Evolutionary conservation across 1,140 invertebrate species (phyloP), one percentile per base, ranked within the genome.

Genomic region (Ylistrum balloti): DNA sequence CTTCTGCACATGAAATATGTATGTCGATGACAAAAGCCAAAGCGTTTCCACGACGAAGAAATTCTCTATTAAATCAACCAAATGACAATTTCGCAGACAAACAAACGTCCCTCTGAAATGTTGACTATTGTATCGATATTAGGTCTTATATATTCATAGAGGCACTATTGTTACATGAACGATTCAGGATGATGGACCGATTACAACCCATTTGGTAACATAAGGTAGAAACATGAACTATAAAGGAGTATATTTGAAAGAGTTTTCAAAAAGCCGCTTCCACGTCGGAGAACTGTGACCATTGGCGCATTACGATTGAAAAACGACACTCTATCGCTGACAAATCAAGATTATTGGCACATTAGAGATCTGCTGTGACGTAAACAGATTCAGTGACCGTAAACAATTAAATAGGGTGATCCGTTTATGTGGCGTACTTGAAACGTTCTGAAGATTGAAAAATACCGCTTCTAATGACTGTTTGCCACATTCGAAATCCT

Each of bases 281-380:
- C n/a, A 3, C 56, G 56, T 74, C 13, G 56, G 3, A 9, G 22
- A 74, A 45, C 17, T 17, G 41, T 1, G 56, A 74, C 1, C 56
- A 74, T 28, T 28, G 22, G 56, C 56, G 56, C 22, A 28, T 74
- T n/a, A 38, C n/a, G 2, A 28, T 74, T 74, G 56, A 28, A 28
- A 1, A 28, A 3, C 56, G 56, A 9, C 56, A 74, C n/a, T 74
- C 56, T 74, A 74, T 74, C 56, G 22, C 11, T n/a, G 56, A 28
- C 56, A 28, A 74, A 74, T 74, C 22, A 74, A n/a, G 56, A 74
- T 74, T 74, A 74, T 74, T 74, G 56, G 28, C 56, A 74, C 56
- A 74, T 74, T 74, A 74, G 56, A 11, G n/a, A 74, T n/a, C 22
- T 74, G 17, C 28, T 28, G 22, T 74, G 56, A 28, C 56, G 11